Base-by-base conservation (phyloP, 1,140 invertebrate genomes). In the Drosophila biarmipes region DNA sequence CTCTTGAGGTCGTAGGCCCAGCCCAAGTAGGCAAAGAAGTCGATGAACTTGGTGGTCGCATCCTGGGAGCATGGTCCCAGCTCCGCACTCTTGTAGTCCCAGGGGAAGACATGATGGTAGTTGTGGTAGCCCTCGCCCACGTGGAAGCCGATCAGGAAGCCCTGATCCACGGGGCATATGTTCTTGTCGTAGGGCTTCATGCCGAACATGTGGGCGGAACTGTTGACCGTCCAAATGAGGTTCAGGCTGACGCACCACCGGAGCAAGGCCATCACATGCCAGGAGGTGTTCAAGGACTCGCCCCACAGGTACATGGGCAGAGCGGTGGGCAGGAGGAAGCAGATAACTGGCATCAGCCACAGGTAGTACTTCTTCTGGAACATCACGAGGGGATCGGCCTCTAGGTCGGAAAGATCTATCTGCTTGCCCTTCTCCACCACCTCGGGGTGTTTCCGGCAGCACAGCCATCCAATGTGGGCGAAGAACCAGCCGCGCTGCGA, bases 341-440 rank as follows among this genome's bases (percentile, higher is more conserved):
- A 15, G 8, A 38, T 38, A 6, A 38, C 6, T 6, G 37, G 37
- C 37, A 38, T 38, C n/a, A 38, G 7, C 14, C 14, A 12, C 37
- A 38, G 37, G 14, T 38, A 38, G 37, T 38, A 38, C n/a, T 38
- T 38, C 37, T 38, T 38, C 37, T 38, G 37, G 37, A 38, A 38
- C 37, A 38, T 38, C 4, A 38, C 2, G 6, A 38, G 37, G 6
- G 37, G 37, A 38, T 38, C 37, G 5, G 37, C 14, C 37, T 38
- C 37, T n/a, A 38, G 37, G 15, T 38, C 37, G n/a, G 37, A 38
- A 1, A 38, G 37, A 38, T 38, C 37, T 38, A 38, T 38, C 5
- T 15, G 37, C 37, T 38, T 38, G 37, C 37, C 37, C 37, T n/a
- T 38, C n/a, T 15, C 37, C 37, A 38, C 37, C 14, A 38, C 37